phyloP scores from a whole-genome alignment of 2,888 invertebrate species.

The Schizotus pectinicornis region DNA sequence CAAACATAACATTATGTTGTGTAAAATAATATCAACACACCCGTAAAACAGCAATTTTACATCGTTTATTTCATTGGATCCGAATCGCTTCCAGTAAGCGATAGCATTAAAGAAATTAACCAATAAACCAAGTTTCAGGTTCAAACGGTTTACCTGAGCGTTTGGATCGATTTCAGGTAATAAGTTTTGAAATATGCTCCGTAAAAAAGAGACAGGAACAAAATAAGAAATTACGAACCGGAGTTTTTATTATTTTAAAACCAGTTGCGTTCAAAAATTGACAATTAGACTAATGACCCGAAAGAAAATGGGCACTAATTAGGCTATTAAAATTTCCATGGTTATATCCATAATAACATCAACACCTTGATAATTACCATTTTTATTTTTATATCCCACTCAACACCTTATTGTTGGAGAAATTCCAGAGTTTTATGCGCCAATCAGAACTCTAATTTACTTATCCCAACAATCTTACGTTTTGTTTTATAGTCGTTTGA shows the following conservation, averaged over 20 bases:
- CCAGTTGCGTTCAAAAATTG: too few species aligned
- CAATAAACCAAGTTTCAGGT: background rate
- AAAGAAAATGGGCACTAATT: constrained; percentile 12
- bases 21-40: constrained; percentile 28
- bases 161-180: background rate
- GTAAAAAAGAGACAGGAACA: too few species aligned
- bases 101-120: constrained; percentile 11
- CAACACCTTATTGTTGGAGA: constrained; percentile 17
- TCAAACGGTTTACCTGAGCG: constrained; percentile 10
- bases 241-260: too few species aligned
- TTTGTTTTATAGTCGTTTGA: constrained; percentile 4
- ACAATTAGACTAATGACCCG: background rate
- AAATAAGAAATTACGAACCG: too few species aligned
- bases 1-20: constrained; percentile 24
- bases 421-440: constrained; percentile 19
- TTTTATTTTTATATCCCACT: constrained; percentile 21
- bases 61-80: constrained; percentile 23
- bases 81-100: constrained; percentile 4
- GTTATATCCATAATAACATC: constrained; percentile 14
- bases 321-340: constrained; percentile 16
- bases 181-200: too few species aligned
- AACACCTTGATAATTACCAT: constrained; percentile 23
- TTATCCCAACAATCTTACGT: constrained; percentile 6
- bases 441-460: constrained; percentile 10
- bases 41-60: constrained; percentile 20